Evolutionary conservation across 2,888 invertebrate species (phyloP).

Genomic region (Alentia gelatinosa): DNA sequence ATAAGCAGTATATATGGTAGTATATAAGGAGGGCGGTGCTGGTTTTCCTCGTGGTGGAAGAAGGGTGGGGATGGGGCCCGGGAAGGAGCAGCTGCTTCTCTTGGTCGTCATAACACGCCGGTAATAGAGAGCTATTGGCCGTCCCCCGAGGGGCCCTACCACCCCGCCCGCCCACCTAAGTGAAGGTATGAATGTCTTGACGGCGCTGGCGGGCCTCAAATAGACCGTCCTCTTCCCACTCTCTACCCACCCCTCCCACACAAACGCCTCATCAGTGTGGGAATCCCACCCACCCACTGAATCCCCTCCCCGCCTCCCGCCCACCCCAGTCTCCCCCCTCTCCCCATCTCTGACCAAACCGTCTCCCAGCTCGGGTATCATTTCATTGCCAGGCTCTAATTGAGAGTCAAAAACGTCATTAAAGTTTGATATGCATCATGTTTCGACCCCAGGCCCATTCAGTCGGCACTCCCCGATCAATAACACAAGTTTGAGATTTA

Average conservation of each 20-base stretch:
- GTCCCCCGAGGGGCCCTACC: neutral
- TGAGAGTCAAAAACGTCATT: neutral
- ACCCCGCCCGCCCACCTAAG: neutral
- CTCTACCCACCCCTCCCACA: neutral
- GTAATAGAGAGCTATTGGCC: conserved; percentile 3
- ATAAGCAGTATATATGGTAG: no score
- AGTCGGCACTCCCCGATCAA: neutral
- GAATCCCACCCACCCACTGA: neutral
- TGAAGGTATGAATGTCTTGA: no score
- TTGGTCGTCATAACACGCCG: neutral
- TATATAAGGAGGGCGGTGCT: neutral
- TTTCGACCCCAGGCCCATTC: neutral
- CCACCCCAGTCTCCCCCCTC: neutral
- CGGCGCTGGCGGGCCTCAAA: neutral
- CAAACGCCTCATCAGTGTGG: no score
- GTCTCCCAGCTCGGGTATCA: neutral
- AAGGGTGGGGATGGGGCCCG: neutral
- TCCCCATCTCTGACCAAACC: neutral
- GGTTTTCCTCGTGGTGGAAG: no score
- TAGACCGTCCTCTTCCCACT: neutral
- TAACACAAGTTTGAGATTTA: neutral
- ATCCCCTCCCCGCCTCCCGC: neutral
- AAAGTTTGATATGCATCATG: neutral
- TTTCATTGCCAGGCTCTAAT: neutral
- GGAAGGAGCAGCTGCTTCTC: conserved; percentile 8